Base-by-base conservation (phyloP, 1,140 invertebrate genomes). In the Wasmannia auropunctata region DNA sequence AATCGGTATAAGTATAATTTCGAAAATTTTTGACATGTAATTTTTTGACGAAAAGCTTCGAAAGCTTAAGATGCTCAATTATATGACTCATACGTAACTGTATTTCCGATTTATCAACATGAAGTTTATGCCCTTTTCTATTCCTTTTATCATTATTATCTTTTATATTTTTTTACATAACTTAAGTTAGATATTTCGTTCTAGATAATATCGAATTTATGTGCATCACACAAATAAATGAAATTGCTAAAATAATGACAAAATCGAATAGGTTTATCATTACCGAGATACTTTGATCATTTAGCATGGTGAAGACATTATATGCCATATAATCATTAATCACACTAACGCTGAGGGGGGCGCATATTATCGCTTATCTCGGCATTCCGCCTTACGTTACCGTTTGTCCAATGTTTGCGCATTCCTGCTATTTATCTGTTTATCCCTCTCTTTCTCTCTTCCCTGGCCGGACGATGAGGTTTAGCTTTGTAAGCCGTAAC, bases 361-460 rank as follows among this genome's bases (percentile, higher is more conserved):
- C 37, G 79, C 37, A 37, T 34, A 37, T 25, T 80, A 51, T 67
- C 63, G 37, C 16, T 80, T 69, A 69, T 81, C 77, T 67, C 76
- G 10, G 11, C 19, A 14, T 40, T 67, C 11, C 46, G 51, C 14
- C 51, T 72, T 58, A 69, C 65, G n/a, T 70, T 56, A 70, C 28
- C 34, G 19, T 81, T 81, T 70, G 63, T 70, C 65, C 37, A 81
- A 81, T 58, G 34, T 72, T 72, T 14, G 49, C 25, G 65, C 79
- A 70, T 81, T 58, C 51, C 65, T 58, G 34, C 65, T 56, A 58
- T 83, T 83, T 83, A 72, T 83, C 67, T 43, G 19, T 72, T 70
- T 40, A n/a, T 37, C 25, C 63, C 22, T 67, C 11, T 46, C 63
- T 43, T 11, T 46, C 63, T 25, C 25, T 16, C 19, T 31, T 43